Evolutionary conservation across 2,113 vertebrate genomes (phyloP), one percentile per base, ranked within the genome.

Genomic region (zebrafish (Danio rerio)): DNA sequence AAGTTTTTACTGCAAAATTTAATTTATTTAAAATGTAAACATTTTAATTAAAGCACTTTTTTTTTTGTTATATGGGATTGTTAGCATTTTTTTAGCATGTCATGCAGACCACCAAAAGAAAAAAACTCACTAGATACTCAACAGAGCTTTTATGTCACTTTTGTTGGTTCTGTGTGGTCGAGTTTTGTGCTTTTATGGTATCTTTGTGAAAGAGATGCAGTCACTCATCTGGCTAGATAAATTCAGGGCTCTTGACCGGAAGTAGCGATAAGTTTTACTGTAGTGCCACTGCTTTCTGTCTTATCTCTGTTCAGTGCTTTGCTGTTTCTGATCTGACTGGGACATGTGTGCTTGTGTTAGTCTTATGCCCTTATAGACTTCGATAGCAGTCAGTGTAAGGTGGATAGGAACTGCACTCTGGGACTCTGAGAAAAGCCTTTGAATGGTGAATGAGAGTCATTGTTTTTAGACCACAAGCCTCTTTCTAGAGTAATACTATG

Each of bases 321-420:
- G 58, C 65, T 55, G 20, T 42, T 31, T 71, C 76, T 71, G 61
- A 65, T 52, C 58, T 59, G 61, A 58, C 59, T 6, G 21, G 68
- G 52, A 31, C 43, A n/a, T 80, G 45, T 10, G 18, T 70, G 40
- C 66, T 50, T 71, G 61, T 53, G 7, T 21, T 68, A 62, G 76
- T 69, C 55, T 49, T 56, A 56, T 79, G 62, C 69, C 75, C 20
- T n/a, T 31, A n/a, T 40, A 77, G 75, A 63, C 59, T 79, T 71
- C 47, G 80, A 87, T 87, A 84, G 61, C 40, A 7, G 31, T 47
- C 71, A 31, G 59, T n/a, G 31, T 59, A 31, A 73, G 45, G 81
- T 18, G 47, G 21, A 21, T 6, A 63, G 55, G 63, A 56, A 31
- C 31, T 31, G 31, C 31, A 31, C 31, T 31, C 31, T 31, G 31